phyloP scores from a whole-genome alignment of 2,797 vertebrate genomes.

The Pseudomugil gertrudae region DNA sequence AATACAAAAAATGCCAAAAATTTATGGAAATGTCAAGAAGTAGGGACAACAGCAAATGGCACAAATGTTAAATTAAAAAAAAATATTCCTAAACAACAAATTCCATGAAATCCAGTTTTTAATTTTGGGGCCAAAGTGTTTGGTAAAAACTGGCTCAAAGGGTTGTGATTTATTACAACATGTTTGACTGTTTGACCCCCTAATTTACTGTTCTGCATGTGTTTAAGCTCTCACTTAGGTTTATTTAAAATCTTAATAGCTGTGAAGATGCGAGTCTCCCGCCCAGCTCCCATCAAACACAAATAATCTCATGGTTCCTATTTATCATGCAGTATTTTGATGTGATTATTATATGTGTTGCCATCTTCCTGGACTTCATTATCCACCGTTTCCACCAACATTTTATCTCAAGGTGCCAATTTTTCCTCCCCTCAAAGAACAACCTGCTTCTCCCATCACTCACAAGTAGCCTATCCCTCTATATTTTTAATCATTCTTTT shows the following conservation, averaged over 20 bases:
- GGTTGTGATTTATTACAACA: neutral
- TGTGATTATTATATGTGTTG: neutral
- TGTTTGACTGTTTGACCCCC: too few relatives aligned
- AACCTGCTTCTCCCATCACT: conserved; percentile 9
- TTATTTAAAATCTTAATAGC: neutral
- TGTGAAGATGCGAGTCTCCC: too few relatives aligned
- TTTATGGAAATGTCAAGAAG: too few relatives aligned
- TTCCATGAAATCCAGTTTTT: neutral
- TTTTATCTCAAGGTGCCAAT: conserved; percentile 17
- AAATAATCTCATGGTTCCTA: too few relatives aligned
- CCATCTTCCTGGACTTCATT: neutral
- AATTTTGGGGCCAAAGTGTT: neutral
- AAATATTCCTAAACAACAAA: neutral
- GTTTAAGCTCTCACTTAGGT: neutral
- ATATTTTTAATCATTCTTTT: conserved; percentile 30
- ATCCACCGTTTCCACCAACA: too few relatives aligned
- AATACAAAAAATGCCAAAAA: too few relatives aligned
- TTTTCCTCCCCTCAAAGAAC: conserved; percentile 32
- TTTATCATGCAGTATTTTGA: too few relatives aligned
- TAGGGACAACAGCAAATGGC: too few relatives aligned
- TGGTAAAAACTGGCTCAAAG: neutral
- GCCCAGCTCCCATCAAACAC: too few relatives aligned
- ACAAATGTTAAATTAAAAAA: too few relatives aligned
- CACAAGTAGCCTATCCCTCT: conserved; percentile 7
- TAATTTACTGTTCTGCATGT: neutral